Percentiles rank a stretch among this genome's conserved stretches.
These are phyloP conservation scores for Erebia ligea DNA, from an alignment of 2,888 invertebrate genomes.

Conservation along the genomic window DNA sequence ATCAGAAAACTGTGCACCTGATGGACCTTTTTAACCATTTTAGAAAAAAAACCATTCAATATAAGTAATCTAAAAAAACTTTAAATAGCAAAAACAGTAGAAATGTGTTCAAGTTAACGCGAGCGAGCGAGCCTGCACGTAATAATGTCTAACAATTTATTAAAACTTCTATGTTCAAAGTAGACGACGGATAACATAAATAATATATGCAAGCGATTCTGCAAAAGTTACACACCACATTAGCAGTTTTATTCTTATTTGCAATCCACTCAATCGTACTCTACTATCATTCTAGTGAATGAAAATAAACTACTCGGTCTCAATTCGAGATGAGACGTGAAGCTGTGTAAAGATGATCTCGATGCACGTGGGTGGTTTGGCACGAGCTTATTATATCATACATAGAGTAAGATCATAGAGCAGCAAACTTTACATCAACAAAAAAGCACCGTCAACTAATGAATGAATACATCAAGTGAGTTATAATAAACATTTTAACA, in stretches of 20 bases:
- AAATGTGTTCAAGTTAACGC: too few species aligned
- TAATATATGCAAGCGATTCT: background rate
- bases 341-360: slow-evolving; percentile 47
- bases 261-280: slow-evolving; percentile 29
- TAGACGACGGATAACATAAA: background rate
- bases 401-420: background rate
- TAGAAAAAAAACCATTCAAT: too few species aligned
- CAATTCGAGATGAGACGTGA: slow-evolving; percentile 43
- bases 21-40: too few species aligned
- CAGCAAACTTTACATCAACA: background rate
- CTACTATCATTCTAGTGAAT: slow-evolving; percentile 44
- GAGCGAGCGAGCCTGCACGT: too few species aligned
- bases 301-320: slow-evolving; percentile 48
- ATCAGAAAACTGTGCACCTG: background rate
- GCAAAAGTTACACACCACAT: background rate
- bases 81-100: too few species aligned
- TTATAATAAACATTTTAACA: too few species aligned
- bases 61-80: too few species aligned
- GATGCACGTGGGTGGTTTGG: slow-evolving; percentile 51
- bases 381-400: slow-evolving; percentile 41
- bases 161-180: background rate
- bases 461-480: too few species aligned
- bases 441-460: too few species aligned
- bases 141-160: too few species aligned
- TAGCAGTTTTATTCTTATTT: background rate